Base-by-base conservation (phyloP, 2,888 invertebrate species). In the Himalopsyche anomala region DNA sequence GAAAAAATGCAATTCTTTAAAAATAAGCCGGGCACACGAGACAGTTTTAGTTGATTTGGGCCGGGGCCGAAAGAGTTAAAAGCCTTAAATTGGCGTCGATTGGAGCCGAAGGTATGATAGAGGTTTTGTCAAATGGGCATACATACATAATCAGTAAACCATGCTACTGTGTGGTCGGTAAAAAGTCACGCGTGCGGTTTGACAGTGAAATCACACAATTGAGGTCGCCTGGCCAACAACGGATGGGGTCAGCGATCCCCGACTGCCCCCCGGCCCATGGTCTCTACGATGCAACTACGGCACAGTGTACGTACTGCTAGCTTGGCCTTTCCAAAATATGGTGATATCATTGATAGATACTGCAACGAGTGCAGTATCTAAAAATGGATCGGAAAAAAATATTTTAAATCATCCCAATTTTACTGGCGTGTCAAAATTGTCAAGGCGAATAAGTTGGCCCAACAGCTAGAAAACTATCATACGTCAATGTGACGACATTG, bases 181-280 rank as follows among this genome's bases (percentile, higher is more conserved):
- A 74, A 74, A 36, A 74, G 74, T 74, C 74, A 74, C 38, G 74
- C 74, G 74, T 74, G 74, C 74, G 74, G 74, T 74, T 74, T 74
- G 74, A 74, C 74, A 74, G 74, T 74, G 74, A 74, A 74, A 74
- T 74, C 74, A 74, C 74, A 74, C 38, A 74, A 74, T 74, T 74
- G 74, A 74, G 74, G 74, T 74, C 36, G 74, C 74, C 51, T 51
- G 38, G 38, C 36, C 36, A 36, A 74, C 74, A 74, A 36, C 74
- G 74, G 74, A 74, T 36, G 74, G 74, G 74, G 74, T 74, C 74
- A 74, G 74, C 74, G 74, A 74, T 74, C 74, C 74, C 74, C 74
- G 36, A 74, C 11, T 19, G 12, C 74, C 74, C 74, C 74, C 9
- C 74, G 36, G 38, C 36, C 74, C 74, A 74, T 38, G 15, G 15